Evolutionary conservation across 2,888 invertebrate genomes (phyloP).

Genomic region (Caenorhabditis sp.): DNA sequence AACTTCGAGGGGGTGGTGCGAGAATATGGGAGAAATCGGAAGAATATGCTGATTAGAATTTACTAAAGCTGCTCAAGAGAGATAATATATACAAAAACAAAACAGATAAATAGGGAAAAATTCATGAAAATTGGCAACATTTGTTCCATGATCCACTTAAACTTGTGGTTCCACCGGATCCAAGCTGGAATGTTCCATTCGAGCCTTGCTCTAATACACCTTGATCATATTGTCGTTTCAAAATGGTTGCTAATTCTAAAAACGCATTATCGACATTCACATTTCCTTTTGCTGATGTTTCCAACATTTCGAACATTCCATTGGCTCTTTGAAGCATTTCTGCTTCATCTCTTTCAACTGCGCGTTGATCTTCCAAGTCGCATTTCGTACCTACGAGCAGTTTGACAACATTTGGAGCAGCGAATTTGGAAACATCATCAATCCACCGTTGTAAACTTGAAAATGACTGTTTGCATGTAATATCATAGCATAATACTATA

Average conservation of each 20-base stretch:
- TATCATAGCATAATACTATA: constrained; percentile 95
- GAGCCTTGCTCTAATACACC: constrained; percentile 46
- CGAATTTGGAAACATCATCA: constrained; percentile 91
- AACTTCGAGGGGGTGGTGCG: too few relatives aligned
- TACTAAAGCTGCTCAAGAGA: constrained; percentile 13
- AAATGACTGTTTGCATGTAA: constrained; percentile 90
- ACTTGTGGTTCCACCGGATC: constrained; percentile 51
- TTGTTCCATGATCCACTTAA: constrained; percentile 46
- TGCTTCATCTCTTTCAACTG: constrained; percentile 86
- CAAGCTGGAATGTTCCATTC: constrained; percentile 45
- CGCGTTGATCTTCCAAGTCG: constrained; percentile 82
- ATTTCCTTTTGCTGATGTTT: constrained; percentile 75
- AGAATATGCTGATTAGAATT: not conserved
- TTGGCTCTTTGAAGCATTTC: constrained; percentile 77
- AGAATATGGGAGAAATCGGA: not conserved
- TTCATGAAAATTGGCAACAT: constrained; percentile 43
- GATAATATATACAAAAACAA: constrained; percentile 3
- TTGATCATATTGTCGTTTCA: constrained; percentile 76
- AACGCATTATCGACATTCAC: constrained; percentile 89
- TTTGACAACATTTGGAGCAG: constrained; percentile 88
- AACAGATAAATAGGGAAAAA: too few relatives aligned
- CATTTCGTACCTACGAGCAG: constrained; percentile 89
- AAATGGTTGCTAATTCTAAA: constrained; percentile 83
- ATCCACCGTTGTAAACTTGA: constrained; percentile 91
- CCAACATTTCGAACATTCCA: constrained; percentile 64